Base-by-base conservation (phyloP, 2,797 vertebrate species). In the Centropyge bicolor region DNA sequence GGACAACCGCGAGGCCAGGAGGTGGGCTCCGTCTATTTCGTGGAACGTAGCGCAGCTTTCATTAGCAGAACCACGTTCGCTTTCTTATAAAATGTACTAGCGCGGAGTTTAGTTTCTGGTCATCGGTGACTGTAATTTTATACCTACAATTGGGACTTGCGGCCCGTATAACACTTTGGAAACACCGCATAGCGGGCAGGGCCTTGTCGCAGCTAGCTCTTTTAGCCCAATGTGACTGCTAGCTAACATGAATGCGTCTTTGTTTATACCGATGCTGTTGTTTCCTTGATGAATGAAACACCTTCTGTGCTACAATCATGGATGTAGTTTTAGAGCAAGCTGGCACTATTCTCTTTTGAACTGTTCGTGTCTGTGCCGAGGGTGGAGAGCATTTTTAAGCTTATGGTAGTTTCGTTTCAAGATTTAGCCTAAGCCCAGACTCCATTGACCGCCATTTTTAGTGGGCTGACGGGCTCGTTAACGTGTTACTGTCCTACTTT, bases 391-490 rank as follows among this genome's bases (percentile, higher is more conserved):
- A 0, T 20, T 38, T 61, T 5, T 1, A 4, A 36, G 3, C 1
- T 0, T 0, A 7, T 4, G 6, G 14, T 10, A 3, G 22, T 36
- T 38, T 69, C 8, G 38, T 45, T 83, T 64, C 86, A 86, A 62
- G 27, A n/a, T 7, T 67, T 89, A 88, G 74, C 41, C 82, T 0
- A 1, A 73, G 49, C 83, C 81, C 1, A n/a, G 13, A 16, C 48
- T 2, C 8, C 83, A 76, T 85, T 86, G 78, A 91, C 89, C 92
- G 93, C 93, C 94, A 94, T 95, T 95, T 84, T 94, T 91, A 59
- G 31, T n/a, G 41, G 31, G 7, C 56, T 78, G 55, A 45, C 46
- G 55, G 82, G 87, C 86, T 76, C 60, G 43, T 22, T 63, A 16
- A 46, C 74, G 67, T 74, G 45, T 43, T n/a, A 35, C 57, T 60